A percentile compares a stretch with the other conserved stretches of the same genome.
Conservation (phyloP, 2,797 vertebrate species). For the Vespertilio murinus region DNA sequence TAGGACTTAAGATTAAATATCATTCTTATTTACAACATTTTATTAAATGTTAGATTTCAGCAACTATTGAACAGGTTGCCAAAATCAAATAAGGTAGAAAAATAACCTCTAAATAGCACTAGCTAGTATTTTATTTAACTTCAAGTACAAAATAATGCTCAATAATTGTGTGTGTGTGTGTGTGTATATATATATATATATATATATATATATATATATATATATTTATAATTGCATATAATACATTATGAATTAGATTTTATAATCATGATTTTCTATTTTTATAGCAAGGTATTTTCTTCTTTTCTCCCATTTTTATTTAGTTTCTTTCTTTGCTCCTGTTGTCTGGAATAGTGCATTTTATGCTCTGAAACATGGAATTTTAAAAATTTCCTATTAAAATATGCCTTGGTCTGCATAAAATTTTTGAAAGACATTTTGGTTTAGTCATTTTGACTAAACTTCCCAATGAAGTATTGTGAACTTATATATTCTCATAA, state of each 20-base stretch:
- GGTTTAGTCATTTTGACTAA: not conserved
- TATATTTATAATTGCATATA: not conserved
- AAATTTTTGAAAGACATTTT: slow-evolving; percentile 20
- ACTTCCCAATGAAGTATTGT: slow-evolving; percentile 14
- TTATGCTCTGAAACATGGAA: not conserved
- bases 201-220: not conserved
- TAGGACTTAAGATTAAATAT: not conserved
- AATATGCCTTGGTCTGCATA: not conserved
- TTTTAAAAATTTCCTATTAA: not conserved
- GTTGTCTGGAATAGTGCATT: not conserved
- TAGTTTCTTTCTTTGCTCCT: not conserved
- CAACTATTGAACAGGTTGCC: not conserved
- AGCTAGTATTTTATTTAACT: not conserved
- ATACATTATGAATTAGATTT: not conserved
- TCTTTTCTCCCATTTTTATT: not conserved
- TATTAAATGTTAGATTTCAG: not conserved
- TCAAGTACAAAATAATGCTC: not conserved
- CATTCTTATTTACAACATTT: not conserved
- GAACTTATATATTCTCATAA: slow-evolving; percentile 18
- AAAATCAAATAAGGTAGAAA: slow-evolving; percentile 4
- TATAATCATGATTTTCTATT: not conserved
- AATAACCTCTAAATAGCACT: not conserved
- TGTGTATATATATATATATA: not conserved
- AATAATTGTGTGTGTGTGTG: too few species aligned
- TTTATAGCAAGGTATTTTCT: not conserved